Percentiles rank a stretch among this genome's conserved stretches.
Evolutionary conservation across 2,888 invertebrate species (phyloP).

Genomic region (Entomobrya multifasciata): DNA sequence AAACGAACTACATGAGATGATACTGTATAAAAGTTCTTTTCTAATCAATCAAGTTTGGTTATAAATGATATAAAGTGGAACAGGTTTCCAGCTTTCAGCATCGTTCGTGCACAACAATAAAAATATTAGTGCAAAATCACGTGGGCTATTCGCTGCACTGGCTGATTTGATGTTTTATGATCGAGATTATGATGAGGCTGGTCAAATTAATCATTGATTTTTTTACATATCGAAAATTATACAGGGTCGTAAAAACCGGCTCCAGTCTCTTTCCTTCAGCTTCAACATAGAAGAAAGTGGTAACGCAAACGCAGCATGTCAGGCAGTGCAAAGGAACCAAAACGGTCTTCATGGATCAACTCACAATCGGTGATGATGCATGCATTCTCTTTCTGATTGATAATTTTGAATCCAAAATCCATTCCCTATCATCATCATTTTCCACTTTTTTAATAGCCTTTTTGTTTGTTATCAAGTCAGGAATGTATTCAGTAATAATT

Average conservation of each 20-base stretch:
- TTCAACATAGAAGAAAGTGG: not conserved
- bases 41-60: too few relatives aligned
- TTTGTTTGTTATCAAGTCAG: not conserved
- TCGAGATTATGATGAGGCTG: constrained; percentile 1
- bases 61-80: too few relatives aligned
- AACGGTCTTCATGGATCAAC: constrained; percentile 32
- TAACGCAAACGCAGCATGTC: constrained; percentile 1
- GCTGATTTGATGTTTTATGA: not conserved
- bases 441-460: not conserved
- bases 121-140: not conserved
- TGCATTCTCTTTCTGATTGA: constrained; percentile 19
- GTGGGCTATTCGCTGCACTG: constrained; percentile 9
- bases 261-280: not conserved
- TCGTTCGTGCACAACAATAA: not conserved
- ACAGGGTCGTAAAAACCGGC: constrained; percentile 25
- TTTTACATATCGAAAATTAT: constrained; percentile 8
- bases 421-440: constrained; percentile 14
- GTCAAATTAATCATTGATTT: constrained; percentile 1
- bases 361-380: constrained; percentile 35
- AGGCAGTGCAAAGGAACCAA: not conserved
- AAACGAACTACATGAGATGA: too few relatives aligned
- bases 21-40: too few relatives aligned
- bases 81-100: not conserved
- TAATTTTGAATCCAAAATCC: not conserved
- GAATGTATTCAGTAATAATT: not conserved